Evolutionary conservation across 2,113 vertebrate species (phyloP).

Genomic region (Motacilla tschutschensis): DNA sequence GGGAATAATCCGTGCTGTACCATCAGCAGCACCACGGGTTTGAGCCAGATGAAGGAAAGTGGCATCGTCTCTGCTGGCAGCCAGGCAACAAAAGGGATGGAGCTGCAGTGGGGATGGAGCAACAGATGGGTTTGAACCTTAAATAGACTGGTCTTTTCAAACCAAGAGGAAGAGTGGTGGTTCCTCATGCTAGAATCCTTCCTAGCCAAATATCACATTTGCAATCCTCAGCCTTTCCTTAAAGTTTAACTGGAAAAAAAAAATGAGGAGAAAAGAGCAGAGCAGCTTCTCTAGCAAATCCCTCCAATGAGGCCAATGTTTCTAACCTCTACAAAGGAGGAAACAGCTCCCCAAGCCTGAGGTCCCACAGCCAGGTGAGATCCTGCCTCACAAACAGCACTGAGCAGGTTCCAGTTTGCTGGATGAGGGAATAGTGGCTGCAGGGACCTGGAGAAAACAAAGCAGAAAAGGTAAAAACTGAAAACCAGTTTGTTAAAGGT

Average conservation of each 20-base stretch:
- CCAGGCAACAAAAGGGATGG: slow-evolving; percentile 53
- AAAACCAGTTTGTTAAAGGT: not conserved
- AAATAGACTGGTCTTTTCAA: slow-evolving; percentile 58
- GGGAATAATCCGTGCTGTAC: slow-evolving; percentile 33
- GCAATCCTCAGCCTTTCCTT: slow-evolving; percentile 50
- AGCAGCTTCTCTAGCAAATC: not conserved
- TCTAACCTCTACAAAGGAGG: not conserved
- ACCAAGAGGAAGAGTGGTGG: slow-evolving; percentile 4
- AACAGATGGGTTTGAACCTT: slow-evolving; percentile 49
- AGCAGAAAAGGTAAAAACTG: not conserved
- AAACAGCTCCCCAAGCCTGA: not conserved
- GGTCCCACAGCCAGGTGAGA: not conserved
- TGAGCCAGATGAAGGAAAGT: slow-evolving; percentile 42
- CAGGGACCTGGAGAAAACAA: not conserved
- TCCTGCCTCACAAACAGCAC: not conserved
- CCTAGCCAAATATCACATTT: slow-evolving; percentile 60
- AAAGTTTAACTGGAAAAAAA: slow-evolving; percentile 12
- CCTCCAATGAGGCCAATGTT: not conserved
- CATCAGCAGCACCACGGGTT: slow-evolving; percentile 26
- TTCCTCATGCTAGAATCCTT: slow-evolving; percentile 43
- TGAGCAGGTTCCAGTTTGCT: not conserved
- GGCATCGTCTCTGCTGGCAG: slow-evolving; percentile 7
- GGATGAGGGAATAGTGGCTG: not conserved
- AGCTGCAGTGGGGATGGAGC: not conserved
- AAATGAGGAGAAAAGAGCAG: not conserved